Evolutionary conservation across 1,140 invertebrate genomes (phyloP), one percentile per base, ranked within the genome.

Genomic region (Saccostrea glomerata): DNA sequence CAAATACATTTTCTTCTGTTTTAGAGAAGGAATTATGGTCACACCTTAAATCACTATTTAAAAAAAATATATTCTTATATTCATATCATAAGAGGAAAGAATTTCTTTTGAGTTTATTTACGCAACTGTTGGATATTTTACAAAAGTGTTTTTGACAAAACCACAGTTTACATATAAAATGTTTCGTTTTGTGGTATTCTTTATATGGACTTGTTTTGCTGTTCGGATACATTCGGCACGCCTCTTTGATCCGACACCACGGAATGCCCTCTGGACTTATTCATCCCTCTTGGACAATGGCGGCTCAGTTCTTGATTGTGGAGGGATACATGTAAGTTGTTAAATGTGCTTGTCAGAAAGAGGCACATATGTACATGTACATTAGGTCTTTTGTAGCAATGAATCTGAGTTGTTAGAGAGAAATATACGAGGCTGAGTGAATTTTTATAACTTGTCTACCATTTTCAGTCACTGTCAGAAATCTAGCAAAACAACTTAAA

Each of bases 241-340:
- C 70, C 70, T 77, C 70, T 23, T 77, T 6, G 25, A 25, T 77
- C 70, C 70, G 25, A 17, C 25, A 23, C 70, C 70, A 2, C 70
- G 70, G 25, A 77, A 77, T 25, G 25, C 70, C 70, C 23, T 77
- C 23, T 77, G 70, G 70, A 77, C 70, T 77, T 77, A 36, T 15
- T 36, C 70, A 36, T 77, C 70, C 12, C 70, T 30, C 3, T 13
- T 77, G 70, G 70, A 77, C 25, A 77, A 23, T 30, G 30, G 30
- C 0, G 25, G 25, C 23, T 12, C 23, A 12, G 70, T 77, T 11
- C 15, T 77, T 0, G 70, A 77, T 77, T 77, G 70, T 36, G 70
- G 70, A 77, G 70, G 70, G 36, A 17, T 77, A 15, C 0, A 77
- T 13, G 70, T 77, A 77, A 77, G 70, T 36, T 77, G 11, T 36